phyloP scores from a whole-genome alignment of 2,888 invertebrate species.

The Idaea dimidiata region DNA sequence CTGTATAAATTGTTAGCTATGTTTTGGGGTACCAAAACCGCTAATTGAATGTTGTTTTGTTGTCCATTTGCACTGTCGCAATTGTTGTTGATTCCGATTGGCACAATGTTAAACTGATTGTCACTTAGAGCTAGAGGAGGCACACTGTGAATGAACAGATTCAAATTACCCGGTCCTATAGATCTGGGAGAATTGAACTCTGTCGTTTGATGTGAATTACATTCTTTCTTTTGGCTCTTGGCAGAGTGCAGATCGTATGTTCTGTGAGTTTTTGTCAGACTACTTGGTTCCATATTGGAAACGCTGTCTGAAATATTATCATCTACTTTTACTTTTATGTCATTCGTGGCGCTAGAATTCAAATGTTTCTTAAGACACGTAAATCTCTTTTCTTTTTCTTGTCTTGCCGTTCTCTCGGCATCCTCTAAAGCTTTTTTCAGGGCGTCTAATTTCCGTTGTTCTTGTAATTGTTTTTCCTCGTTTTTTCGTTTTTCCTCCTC shows the following conservation, averaged over 20 bases:
- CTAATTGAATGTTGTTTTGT: constrained; percentile 79
- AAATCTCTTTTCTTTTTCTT: constrained; percentile 82
- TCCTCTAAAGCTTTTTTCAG: constrained; percentile 89
- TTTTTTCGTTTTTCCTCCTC: constrained; percentile 86
- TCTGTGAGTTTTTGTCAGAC: constrained; percentile 66
- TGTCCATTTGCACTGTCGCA: constrained; percentile 65
- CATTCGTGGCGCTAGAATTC: constrained; percentile 34
- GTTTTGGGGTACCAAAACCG: constrained; percentile 80
- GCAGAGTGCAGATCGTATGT: constrained; percentile 70
- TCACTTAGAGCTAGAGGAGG: constrained; percentile 67
- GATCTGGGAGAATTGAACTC: constrained; percentile 71
- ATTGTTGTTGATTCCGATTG: constrained; percentile 63
- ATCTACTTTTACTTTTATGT: constrained; percentile 45
- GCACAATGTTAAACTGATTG: constrained; percentile 70
- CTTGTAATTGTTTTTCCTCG: constrained; percentile 85
- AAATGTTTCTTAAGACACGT: constrained; percentile 52
- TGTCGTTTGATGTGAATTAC: constrained; percentile 62
- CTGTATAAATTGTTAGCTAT: constrained; percentile 65
- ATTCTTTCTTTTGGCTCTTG: constrained; percentile 63
- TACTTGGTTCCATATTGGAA: constrained; percentile 43
- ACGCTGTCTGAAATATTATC: constrained; percentile 36
- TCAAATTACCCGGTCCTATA: constrained; percentile 62
- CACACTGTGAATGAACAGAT: constrained; percentile 69
- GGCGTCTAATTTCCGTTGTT: constrained; percentile 86
- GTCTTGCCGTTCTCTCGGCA: constrained; percentile 87